phyloP scores from a whole-genome alignment of 2,888 invertebrate species.

The Chromoteleia sp. region DNA sequence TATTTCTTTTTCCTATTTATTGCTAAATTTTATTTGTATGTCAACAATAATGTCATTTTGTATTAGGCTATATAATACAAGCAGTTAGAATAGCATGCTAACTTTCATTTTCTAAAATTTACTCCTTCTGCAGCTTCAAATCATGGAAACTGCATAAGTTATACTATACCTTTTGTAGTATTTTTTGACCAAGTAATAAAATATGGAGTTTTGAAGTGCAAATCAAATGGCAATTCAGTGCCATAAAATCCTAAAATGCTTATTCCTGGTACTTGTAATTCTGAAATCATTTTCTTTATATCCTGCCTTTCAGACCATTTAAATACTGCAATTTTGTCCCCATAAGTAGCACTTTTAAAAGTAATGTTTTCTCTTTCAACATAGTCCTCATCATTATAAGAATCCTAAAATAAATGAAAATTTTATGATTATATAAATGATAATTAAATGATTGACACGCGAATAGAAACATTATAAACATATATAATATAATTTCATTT shows the following conservation, averaged over 20 bases:
- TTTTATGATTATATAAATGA: background rate
- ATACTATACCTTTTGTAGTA: constrained; percentile 66
- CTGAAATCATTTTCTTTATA: constrained; percentile 23
- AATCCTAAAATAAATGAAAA: constrained; percentile 24
- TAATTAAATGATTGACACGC: background rate
- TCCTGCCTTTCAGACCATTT: constrained; percentile 20
- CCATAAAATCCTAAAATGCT: constrained; percentile 70
- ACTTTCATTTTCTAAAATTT: too few species aligned
- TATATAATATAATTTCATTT: background rate
- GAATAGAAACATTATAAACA: too few species aligned
- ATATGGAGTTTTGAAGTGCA: constrained; percentile 58
- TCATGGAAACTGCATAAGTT: too few species aligned
- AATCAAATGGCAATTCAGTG: constrained; percentile 35
- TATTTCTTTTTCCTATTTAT: too few species aligned
- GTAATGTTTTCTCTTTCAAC: constrained; percentile 21
- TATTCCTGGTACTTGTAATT: constrained; percentile 26
- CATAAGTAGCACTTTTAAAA: constrained; percentile 45
- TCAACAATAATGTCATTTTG: too few species aligned
- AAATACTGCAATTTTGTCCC: constrained; percentile 10
- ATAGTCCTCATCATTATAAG: constrained; percentile 3
- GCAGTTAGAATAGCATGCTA: too few species aligned
- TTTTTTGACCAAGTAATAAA: constrained; percentile 64
- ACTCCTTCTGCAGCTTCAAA: too few species aligned
- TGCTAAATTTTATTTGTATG: too few species aligned
- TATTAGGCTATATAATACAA: too few species aligned